Percentiles rank a stretch among this genome's conserved stretches.
Conservation (phyloP, 1,140 invertebrate genomes). For the Pseudachorutes palmiensis region DNA sequence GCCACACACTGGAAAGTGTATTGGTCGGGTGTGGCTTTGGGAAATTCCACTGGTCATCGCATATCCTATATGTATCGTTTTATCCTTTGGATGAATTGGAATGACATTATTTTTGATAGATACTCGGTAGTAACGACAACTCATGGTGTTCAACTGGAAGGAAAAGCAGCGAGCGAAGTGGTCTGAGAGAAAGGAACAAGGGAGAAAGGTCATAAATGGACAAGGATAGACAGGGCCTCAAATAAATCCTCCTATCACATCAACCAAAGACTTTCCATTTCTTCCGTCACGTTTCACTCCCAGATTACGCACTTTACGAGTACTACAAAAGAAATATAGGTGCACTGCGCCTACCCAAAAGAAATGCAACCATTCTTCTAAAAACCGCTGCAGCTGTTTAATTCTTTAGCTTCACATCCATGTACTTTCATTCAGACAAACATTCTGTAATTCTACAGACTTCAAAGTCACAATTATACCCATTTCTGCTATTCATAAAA, state of each 20-base stretch:
- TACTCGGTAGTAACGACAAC: not conserved
- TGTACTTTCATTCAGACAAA: too few species aligned
- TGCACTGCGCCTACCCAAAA: too few species aligned
- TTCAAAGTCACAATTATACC: too few species aligned
- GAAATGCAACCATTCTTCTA: too few species aligned
- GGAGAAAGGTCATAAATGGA: not conserved
- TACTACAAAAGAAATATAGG: not conserved
- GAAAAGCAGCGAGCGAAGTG: too few species aligned
- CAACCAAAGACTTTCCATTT: not conserved
- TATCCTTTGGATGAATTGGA: not conserved
- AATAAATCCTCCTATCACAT: constrained; percentile 13
- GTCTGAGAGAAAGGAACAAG: not conserved
- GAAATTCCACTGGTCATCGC: not conserved
- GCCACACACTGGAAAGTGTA: not conserved
- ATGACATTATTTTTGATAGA: constrained; percentile 10
- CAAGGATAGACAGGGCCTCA: not conserved
- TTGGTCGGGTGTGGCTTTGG: not conserved
- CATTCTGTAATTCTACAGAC: too few species aligned
- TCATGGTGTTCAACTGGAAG: constrained; percentile 10
- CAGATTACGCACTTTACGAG: constrained; percentile 1
- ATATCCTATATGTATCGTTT: not conserved
- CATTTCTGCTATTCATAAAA: too few species aligned
- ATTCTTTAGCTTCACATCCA: too few species aligned
- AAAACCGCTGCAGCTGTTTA: too few species aligned
- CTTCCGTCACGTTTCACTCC: constrained; percentile 7